Evolutionary conservation across 2,113 vertebrate genomes (phyloP), one percentile per base, ranked within the genome.

Genomic region (Pterocles burchelli): DNA sequence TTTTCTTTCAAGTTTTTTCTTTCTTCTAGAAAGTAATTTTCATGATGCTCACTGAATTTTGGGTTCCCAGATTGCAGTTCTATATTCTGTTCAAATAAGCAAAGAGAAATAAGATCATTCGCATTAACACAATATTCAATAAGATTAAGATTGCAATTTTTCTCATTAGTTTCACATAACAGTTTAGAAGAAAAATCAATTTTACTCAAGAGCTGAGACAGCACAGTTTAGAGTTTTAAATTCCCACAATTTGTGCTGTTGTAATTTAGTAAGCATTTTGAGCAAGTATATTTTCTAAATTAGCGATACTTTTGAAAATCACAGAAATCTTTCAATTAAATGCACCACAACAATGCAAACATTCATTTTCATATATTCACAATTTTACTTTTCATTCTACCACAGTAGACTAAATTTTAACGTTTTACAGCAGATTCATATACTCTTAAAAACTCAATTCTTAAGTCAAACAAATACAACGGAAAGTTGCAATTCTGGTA

Each of bases 1-100:
- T 96, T 98, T 66, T 97, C 95, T 93, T 97, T 98, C 55, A 98
- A 57, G 36, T 93, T 84, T 21, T 73, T 59, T 29, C 90, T 93
- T 71, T 85, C 82, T 75, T 97, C 97, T 17, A 85, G n/a, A 34
- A 15, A 38, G 68, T 86, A 88, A 26, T 59, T 29, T 29, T 88
- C 90, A 38, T 11, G 63, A 70, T 70, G 76, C 16, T 97, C 85
- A 46, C 58, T 9, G 5, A 90, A 88, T 52, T 75, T 83, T 61
- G 82, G 83, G 46, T 90, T 97, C 61, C 91, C 96, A 22, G 95
- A 82, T 21, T 95, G 96, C 31, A 94, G 19, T 58, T 92, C 91
- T 65, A 96, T 72, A 75, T 81, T 93, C 98, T 98, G 72, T 74
- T 20, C 17, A 93, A 91, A 92, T 11, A 91, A 88, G 28, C 9